phyloP scores from a whole-genome alignment of 2,888 invertebrate species.

The Onthophagus sagittarius region DNA sequence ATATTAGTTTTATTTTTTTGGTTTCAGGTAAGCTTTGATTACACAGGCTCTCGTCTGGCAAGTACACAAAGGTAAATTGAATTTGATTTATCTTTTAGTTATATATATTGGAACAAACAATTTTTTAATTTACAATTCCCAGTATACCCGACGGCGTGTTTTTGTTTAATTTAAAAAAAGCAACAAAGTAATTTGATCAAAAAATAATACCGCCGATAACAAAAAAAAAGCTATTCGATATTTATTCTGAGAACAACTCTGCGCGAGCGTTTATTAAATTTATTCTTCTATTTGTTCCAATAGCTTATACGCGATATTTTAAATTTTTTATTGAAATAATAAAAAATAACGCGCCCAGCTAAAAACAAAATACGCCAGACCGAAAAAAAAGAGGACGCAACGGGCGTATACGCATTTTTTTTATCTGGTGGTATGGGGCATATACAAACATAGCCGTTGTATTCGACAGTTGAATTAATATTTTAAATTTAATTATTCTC shows the following conservation, averaged over 20 bases:
- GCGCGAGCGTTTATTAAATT: conserved; percentile 6
- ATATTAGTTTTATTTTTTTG: not conserved
- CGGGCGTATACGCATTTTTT: conserved; percentile 4
- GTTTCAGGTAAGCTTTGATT: not conserved
- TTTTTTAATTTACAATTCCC: not conserved
- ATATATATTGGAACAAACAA: not conserved
- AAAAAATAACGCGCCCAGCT: conserved; percentile 2
- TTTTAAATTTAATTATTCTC: conserved; percentile 25
- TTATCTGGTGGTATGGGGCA: not conserved
- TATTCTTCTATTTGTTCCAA: conserved; percentile 6
- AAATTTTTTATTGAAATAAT: conserved; percentile 11
- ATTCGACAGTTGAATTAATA: conserved; percentile 23
- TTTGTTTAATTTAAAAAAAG: not conserved
- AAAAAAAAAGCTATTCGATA: not conserved
- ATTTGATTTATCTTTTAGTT: not conserved
- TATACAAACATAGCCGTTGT: conserved; percentile 16
- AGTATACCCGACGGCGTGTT: not conserved
- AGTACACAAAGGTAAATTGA: not conserved
- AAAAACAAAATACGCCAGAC: conserved; percentile 2
- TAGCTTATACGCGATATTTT: not conserved
- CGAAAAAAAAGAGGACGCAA: not conserved
- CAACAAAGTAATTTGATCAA: not conserved
- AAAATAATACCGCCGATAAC: not conserved
- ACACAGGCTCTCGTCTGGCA: not conserved
- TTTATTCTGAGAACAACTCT: not conserved